Evolutionary conservation across 2,113 vertebrate genomes (phyloP).

Genomic region (Prinia subflava): DNA sequence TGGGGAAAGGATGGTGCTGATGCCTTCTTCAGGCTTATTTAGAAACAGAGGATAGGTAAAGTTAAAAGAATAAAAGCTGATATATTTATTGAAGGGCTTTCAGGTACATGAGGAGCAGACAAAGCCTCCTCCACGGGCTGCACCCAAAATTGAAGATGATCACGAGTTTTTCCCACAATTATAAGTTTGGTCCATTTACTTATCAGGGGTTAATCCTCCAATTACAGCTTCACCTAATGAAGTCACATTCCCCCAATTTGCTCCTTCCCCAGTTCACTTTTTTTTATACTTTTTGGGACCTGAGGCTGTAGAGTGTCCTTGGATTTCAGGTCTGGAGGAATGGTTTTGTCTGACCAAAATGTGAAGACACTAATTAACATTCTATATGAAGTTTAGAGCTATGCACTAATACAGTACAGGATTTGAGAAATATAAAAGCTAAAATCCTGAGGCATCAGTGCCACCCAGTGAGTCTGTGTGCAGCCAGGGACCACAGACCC

Average conservation of each 20-base stretch:
- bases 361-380: not conserved
- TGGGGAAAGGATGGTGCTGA: not conserved
- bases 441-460: not conserved
- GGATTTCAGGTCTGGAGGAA: not conserved
- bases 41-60: not conserved
- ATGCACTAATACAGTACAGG: not conserved
- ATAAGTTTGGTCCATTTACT: not conserved
- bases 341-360: not conserved
- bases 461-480: not conserved
- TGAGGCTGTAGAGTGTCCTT: not conserved
- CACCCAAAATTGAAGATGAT: not conserved
- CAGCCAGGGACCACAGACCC: fast-evolving
- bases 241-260: not conserved
- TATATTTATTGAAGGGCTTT: not conserved
- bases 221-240: not conserved
- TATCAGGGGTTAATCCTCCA: not conserved
- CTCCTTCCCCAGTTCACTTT: too few relatives aligned
- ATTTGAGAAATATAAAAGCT: not conserved
- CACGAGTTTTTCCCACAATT: fast-evolving
- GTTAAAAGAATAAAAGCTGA: not conserved
- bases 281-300: not conserved
- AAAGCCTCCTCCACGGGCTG: not conserved
- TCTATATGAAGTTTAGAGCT: fast-evolving
- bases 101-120: too few relatives aligned
- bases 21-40: not conserved